Evolutionary conservation across 2,113 vertebrate genomes (phyloP).

Genomic region (Octodon degus): DNA sequence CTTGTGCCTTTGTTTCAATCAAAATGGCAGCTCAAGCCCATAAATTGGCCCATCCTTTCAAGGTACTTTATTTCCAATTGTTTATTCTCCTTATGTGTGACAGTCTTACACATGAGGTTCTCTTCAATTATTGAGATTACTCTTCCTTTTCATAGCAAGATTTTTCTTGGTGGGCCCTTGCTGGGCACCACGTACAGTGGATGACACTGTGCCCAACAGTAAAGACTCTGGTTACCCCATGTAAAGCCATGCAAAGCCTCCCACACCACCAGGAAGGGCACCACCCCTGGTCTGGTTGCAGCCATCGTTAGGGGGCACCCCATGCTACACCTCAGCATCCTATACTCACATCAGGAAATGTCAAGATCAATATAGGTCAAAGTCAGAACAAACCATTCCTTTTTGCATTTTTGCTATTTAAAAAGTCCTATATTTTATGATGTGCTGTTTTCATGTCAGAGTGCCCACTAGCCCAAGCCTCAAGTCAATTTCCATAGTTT

Average conservation of each 20-base stretch:
- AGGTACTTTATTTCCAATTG: neutral
- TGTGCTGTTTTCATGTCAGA: neutral
- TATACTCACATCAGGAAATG: neutral
- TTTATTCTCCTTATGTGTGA: neutral
- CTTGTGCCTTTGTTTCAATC: neutral
- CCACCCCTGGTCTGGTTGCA: neutral
- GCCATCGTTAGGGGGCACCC: neutral
- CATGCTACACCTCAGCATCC: neutral
- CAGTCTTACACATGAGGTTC: neutral
- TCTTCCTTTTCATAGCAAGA: neutral
- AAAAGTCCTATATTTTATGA: neutral
- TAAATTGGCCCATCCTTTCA: neutral
- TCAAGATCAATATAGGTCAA: neutral
- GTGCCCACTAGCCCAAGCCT: neutral
- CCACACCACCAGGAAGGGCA: neutral
- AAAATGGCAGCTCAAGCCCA: neutral
- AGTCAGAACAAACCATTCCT: conserved; percentile 21
- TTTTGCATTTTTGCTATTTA: neutral
- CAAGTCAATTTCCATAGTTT: neutral
- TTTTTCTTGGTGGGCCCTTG: neutral
- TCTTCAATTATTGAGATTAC: neutral
- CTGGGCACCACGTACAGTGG: neutral
- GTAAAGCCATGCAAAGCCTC: neutral
- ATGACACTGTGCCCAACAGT: neutral
- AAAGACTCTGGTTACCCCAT: neutral